A percentile compares a stretch with the other conserved stretches of the same genome.
Conservation (phyloP, 92 coral and sea anemone genomes). For the Epizoanthus scotinus region DNA sequence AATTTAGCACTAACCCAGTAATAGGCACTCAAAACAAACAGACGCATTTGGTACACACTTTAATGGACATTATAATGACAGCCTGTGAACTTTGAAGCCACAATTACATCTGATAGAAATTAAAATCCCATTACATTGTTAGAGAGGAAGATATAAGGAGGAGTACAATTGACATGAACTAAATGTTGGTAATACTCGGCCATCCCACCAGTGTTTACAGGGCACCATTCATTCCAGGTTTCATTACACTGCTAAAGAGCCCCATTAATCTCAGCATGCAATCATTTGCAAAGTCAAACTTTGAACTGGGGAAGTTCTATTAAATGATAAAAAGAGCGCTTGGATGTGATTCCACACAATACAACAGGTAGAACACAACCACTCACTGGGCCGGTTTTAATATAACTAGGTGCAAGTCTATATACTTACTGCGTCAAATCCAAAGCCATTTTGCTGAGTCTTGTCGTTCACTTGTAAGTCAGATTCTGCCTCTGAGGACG, state of each 20-base stretch:
- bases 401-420: neutral
- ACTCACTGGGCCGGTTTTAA: neutral
- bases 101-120: constrained; percentile 50
- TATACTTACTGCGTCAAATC: constrained; percentile 44
- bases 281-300: constrained; percentile 1
- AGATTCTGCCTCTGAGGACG: constrained; percentile 33
- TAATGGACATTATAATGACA: constrained; percentile 25
- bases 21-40: constrained; percentile 33
- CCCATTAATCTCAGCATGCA: neutral
- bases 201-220: neutral
- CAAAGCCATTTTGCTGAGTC: constrained; percentile 41
- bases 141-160: constrained; percentile 13
- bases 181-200: neutral
- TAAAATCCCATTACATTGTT: constrained; percentile 50
- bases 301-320: neutral
- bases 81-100: constrained; percentile 30
- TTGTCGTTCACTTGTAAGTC: constrained; percentile 14
- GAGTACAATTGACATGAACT: constrained; percentile 32
- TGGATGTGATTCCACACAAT: neutral
- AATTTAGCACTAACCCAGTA: neutral
- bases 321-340: neutral
- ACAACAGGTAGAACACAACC: constrained; percentile 13
- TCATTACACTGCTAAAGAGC: neutral
- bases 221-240: neutral
- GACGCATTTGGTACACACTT: constrained; percentile 19